Base-by-base conservation (phyloP, 2,797 vertebrate genomes). In the Petrocephalus sullivani region DNA sequence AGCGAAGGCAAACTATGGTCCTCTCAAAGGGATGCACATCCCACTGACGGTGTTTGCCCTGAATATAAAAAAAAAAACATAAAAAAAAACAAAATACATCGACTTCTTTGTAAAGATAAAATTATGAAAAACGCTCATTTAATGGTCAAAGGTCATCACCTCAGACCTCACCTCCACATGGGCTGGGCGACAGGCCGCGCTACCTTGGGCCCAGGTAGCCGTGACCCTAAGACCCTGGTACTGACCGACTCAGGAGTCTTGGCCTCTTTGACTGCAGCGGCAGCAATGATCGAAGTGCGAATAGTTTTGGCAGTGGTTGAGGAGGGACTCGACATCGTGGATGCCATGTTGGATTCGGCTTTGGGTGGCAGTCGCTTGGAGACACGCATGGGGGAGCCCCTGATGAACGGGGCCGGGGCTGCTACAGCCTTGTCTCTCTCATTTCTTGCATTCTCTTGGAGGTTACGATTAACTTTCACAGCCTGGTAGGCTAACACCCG, bases 361-460 rank as follows among this genome's bases (percentile, higher is more conserved):
- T 94, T 94, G 0, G 95, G 94, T 9, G 96, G 94, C 0, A 96
- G 86, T 10, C 96, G 92, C 89, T 96, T 96, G 2, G 96, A 93
- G 84, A 96, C 94, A 0, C 96, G 94, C 6, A 94, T 89, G 0
- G 94, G 92, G 56, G 91, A 89, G 8, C 95, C 95, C 90, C 95
- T 92, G 23, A 95, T 16, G 1, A 96, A 95, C 0, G 87, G 87
- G 89, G 93, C 92, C 6, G 51, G 87, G 88, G 84, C 89, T 46
- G 89, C 85, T 1, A 90, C 89, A 19, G 88, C 88, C 83, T 94
- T 95, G 85, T 95, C 94, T 3, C 92, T 60, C 51, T 91, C 92
- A n/a, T 56, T 88, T 67, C 89, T 82, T 0, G 91, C 88, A 91
- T 92, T 93, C n/a, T 95, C 94, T 4, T 90, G 90, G 46, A 85